phyloP scores from a whole-genome alignment of 2,888 invertebrate genomes.

The Poecilobothrus nobilitatus region DNA sequence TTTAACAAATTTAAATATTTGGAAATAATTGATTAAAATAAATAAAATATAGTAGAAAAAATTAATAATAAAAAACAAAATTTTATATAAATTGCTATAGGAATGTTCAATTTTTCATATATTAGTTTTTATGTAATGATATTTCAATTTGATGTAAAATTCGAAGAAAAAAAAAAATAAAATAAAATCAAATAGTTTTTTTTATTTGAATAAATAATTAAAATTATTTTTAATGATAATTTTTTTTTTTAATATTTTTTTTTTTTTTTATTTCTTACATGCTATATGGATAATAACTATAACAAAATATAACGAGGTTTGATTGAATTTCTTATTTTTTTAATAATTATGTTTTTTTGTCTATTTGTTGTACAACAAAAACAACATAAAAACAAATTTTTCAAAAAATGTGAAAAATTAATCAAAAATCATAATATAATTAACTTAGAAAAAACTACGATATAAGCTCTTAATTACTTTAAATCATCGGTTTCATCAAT shows the following conservation, averaged over 20 bases:
- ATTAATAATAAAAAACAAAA: no score
- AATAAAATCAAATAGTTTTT: no score
- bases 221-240: neutral
- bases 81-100: no score
- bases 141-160: no score
- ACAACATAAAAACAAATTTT: neutral
- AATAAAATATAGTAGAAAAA: no score
- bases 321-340: neutral
- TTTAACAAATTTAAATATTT: no score
- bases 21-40: no score
- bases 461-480: slow-evolving; percentile 46
- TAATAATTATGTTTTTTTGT: neutral
- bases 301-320: neutral
- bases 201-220: neutral
- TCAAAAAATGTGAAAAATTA: neutral
- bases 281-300: neutral
- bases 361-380: no score
- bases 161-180: no score
- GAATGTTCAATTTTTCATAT: no score
- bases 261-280: neutral
- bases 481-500: slow-evolving; percentile 46
- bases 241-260: no score
- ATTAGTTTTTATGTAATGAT: no score
- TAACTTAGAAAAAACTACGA: slow-evolving; percentile 46
- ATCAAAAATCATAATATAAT: slow-evolving; percentile 21